Conservation (phyloP, 2,888 invertebrate species). For the Polylopha cassiicola region DNA sequence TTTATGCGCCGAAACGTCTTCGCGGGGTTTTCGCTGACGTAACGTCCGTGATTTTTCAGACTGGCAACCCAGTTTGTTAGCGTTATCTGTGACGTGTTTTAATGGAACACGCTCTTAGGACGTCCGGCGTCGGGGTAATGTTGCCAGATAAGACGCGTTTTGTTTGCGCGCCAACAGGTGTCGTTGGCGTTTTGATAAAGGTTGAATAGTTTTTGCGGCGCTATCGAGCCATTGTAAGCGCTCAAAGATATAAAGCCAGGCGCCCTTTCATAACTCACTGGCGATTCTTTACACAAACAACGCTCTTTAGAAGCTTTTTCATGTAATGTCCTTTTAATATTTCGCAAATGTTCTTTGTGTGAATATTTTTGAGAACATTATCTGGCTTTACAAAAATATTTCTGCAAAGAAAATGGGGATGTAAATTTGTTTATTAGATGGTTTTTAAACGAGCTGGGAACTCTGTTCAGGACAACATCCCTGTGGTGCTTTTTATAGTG, state of each 20-base stretch:
- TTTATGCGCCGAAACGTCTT: constrained; percentile 1
- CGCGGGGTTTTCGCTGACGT: not conserved
- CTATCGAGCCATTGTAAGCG: constrained; percentile 37
- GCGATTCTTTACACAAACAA: constrained; percentile 38
- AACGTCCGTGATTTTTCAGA: constrained; percentile 2
- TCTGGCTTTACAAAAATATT: not conserved
- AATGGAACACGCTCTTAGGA: constrained; percentile 5
- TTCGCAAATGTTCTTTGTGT: constrained; percentile 45
- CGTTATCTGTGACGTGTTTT: constrained; percentile 10
- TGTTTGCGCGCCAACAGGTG: constrained; percentile 49
- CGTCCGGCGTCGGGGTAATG: constrained; percentile 11
- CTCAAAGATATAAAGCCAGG: constrained; percentile 35
- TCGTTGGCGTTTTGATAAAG: constrained; percentile 34
- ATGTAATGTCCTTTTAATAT: constrained; percentile 52
- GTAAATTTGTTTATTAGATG: constrained; percentile 12
- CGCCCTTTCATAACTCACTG: constrained; percentile 29
- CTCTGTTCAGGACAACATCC: not conserved
- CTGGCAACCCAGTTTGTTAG: constrained; percentile 10
- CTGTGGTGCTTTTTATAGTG: constrained; percentile 8
- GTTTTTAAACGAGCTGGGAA: constrained; percentile 6
- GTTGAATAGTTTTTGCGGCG: constrained; percentile 53
- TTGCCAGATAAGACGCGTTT: constrained; percentile 21
- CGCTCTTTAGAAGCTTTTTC: constrained; percentile 45
- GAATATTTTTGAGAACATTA: constrained; percentile 13
- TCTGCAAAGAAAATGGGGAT: constrained; percentile 3